Evolutionary conservation across 2,888 invertebrate species (phyloP).

Genomic region (Drosophila meridionalis): DNA sequence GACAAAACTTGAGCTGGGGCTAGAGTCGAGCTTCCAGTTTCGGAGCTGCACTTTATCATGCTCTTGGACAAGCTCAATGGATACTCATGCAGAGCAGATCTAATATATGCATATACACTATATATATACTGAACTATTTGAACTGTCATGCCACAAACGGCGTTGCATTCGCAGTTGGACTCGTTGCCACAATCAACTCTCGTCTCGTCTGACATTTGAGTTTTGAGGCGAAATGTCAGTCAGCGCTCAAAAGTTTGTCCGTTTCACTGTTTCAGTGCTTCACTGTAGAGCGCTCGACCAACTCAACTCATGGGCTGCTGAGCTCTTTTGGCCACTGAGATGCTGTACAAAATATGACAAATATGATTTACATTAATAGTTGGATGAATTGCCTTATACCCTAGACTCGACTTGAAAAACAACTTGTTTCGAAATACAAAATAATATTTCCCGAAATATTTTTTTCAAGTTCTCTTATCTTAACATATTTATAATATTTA

Average conservation of each 20-base stretch:
- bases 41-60: slow-evolving; percentile 70
- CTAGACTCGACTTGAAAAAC: slow-evolving; percentile 1
- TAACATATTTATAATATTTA: neutral
- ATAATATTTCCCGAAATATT: neutral
- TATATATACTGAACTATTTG: slow-evolving; percentile 60
- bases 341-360: slow-evolving; percentile 55
- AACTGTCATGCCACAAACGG: slow-evolving; percentile 71
- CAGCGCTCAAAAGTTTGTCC: slow-evolving; percentile 54
- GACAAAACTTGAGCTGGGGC: slow-evolving; percentile 42
- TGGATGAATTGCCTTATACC: slow-evolving; percentile 20
- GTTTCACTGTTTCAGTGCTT: slow-evolving; percentile 42
- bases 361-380: slow-evolving; percentile 12
- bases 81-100: slow-evolving; percentile 57
- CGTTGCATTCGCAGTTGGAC: slow-evolving; percentile 24
- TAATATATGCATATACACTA: slow-evolving; percentile 37
- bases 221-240: slow-evolving; percentile 79
- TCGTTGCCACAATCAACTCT: slow-evolving; percentile 39
- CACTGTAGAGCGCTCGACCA: slow-evolving; percentile 59
- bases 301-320: slow-evolving; percentile 38
- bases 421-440: neutral
- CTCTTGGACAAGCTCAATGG: slow-evolving; percentile 70
- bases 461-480: neutral
- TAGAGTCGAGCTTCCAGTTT: slow-evolving; percentile 43
- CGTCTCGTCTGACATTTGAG: slow-evolving; percentile 66
- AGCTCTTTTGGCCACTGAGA: slow-evolving; percentile 37